Conservation (phyloP, 37 sponge, comb jelly and placozoan species). For the Theonella swinhoei region DNA sequence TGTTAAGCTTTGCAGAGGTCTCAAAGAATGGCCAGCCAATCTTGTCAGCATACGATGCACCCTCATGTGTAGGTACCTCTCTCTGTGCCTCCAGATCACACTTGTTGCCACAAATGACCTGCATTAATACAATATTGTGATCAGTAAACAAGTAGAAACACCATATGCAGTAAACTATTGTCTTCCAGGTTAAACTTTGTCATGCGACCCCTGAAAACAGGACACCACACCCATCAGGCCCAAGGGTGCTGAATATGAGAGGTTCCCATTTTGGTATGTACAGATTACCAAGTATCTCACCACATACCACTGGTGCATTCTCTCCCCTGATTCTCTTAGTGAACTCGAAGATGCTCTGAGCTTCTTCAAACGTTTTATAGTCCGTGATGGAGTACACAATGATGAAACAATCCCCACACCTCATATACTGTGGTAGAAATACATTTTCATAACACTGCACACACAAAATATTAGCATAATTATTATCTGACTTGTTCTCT, state of each 20-base stretch:
- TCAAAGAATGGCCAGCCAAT: conserved; percentile 84
- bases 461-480: not conserved
- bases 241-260: too few relatives aligned
- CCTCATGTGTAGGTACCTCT: conserved; percentile 67
- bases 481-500: conserved; percentile 73
- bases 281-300: too few relatives aligned
- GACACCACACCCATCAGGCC: too few relatives aligned
- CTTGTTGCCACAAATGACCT: conserved; percentile 94
- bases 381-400: conserved; percentile 90
- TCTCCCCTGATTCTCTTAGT: conserved; percentile 70
- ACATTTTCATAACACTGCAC: not conserved
- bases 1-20: conserved; percentile 86
- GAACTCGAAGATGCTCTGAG: conserved; percentile 71
- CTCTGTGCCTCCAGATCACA: conserved; percentile 67
- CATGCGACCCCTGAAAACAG: too few relatives aligned
- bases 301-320: conserved; percentile 75
- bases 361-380: conserved; percentile 73
- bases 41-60: conserved; percentile 47
- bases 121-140: not conserved
- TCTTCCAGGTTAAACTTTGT: too few relatives aligned
- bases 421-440: conserved; percentile 72
- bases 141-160: not conserved
- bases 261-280: too few relatives aligned
- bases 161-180: not conserved
- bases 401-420: conserved; percentile 79